Evolutionary conservation across 2,888 invertebrate species (phyloP).

Genomic region (Pristionchus arcanus): DNA sequence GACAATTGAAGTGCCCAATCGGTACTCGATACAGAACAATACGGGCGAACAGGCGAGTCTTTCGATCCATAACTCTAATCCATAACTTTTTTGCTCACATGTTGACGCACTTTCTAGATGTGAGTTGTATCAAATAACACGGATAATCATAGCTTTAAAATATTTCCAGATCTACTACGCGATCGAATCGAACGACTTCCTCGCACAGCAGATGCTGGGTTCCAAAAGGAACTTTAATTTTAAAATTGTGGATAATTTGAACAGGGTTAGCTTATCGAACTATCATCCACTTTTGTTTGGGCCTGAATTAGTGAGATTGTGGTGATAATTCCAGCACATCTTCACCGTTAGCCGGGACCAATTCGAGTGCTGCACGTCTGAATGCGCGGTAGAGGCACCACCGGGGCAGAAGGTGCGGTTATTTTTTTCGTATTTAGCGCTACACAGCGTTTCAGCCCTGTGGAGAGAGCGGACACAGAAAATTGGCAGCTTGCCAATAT

Average conservation of each 20-base stretch:
- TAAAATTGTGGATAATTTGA: neutral
- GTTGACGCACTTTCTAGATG: no score
- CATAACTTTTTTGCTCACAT: no score
- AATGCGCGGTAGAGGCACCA: neutral
- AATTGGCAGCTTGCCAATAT: no score
- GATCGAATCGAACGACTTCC: neutral
- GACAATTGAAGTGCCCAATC: neutral
- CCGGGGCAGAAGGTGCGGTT: neutral
- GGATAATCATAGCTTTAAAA: no score
- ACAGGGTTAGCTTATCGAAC: no score
- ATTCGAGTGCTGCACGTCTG: neutral
- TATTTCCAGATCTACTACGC: neutral
- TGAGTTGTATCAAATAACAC: no score
- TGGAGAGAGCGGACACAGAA: no score
- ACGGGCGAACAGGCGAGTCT: neutral
- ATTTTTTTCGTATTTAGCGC: no score
- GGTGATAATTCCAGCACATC: neutral
- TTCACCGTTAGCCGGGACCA: neutral
- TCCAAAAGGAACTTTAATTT: neutral
- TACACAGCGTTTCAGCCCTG: no score
- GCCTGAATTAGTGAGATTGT: neutral
- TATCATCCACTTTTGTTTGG: no score
- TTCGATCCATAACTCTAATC: neutral
- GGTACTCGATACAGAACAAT: slow-evolving; percentile 8
- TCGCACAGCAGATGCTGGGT: neutral